Conservation (phyloP, 1,140 invertebrate species). For the Lutraria rhynchaena region DNA sequence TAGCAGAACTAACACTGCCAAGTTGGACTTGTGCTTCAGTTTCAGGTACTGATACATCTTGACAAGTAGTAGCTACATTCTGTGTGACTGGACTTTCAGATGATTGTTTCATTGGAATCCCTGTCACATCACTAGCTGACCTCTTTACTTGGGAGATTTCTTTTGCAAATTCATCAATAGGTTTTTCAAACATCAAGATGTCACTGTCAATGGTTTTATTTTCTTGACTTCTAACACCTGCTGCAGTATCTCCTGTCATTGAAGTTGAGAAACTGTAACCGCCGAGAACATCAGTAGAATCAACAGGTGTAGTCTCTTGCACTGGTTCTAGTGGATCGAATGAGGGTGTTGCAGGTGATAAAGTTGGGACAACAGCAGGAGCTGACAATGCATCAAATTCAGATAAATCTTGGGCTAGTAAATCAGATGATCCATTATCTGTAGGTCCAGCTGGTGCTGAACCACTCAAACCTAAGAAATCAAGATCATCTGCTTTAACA, state of each 20-base stretch:
- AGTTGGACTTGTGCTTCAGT: too few species aligned
- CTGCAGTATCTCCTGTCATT: slow-evolving; percentile 7
- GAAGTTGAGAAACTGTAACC: slow-evolving; percentile 42
- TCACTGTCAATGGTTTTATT: slow-evolving; percentile 60
- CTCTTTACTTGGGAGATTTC: not conserved
- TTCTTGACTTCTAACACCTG: slow-evolving; percentile 1
- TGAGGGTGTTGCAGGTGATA: not conserved
- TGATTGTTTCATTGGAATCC: too few species aligned
- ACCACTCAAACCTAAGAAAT: slow-evolving; percentile 14
- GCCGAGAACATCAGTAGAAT: not conserved
- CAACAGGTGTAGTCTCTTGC: not conserved
- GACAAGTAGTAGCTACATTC: too few species aligned
- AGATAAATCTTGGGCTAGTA: slow-evolving; percentile 39
- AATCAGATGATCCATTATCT: not conserved
- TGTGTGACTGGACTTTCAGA: too few species aligned
- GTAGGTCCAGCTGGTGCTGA: not conserved
- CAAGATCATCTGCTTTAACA: slow-evolving; percentile 14
- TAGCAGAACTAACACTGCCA: too few species aligned
- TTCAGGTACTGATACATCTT: too few species aligned
- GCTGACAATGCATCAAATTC: slow-evolving; percentile 12
- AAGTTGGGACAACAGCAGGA: not conserved
- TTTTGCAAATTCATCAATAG: slow-evolving; percentile 32
- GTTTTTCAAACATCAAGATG: slow-evolving; percentile 49
- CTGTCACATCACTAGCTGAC: too few species aligned
- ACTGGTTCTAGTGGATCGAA: too few species aligned